A percentile compares a stretch with the other conserved stretches of the same genome.
Conservation (phyloP, 2,888 invertebrate species). For the Pollenia angustigena region DNA sequence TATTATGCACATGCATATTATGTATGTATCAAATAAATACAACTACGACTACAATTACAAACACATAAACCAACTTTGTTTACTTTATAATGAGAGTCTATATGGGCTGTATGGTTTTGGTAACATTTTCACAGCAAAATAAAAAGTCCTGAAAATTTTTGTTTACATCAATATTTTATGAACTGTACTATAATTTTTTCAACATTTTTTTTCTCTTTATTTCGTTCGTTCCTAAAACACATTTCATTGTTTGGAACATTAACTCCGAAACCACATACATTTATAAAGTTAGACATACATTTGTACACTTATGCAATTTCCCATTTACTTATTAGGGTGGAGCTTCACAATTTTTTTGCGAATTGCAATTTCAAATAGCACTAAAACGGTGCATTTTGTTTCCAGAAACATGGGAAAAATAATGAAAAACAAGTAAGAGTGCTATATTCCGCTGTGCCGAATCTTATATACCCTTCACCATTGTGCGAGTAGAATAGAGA, state of each 20-base stretch:
- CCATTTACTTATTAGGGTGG: background rate
- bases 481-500: no score
- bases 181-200: constrained; percentile 11
- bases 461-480: no score
- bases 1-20: background rate
- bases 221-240: constrained; percentile 7
- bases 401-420: no score
- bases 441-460: no score
- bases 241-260: constrained; percentile 43
- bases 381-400: no score
- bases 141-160: background rate
- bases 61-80: constrained; percentile 18
- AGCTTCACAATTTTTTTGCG: background rate
- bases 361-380: no score
- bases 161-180: constrained; percentile 40
- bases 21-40: background rate
- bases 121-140: background rate
- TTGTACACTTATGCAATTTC: no score
- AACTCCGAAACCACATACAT: constrained; percentile 46
- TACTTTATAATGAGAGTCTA: constrained; percentile 14
- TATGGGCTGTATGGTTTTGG: background rate
- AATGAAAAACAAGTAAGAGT: no score
- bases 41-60: background rate
- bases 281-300: constrained; percentile 16
- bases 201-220: background rate